Evolutionary conservation across 2,888 invertebrate genomes (phyloP).

Genomic region (Zaprionus lineosus): DNA sequence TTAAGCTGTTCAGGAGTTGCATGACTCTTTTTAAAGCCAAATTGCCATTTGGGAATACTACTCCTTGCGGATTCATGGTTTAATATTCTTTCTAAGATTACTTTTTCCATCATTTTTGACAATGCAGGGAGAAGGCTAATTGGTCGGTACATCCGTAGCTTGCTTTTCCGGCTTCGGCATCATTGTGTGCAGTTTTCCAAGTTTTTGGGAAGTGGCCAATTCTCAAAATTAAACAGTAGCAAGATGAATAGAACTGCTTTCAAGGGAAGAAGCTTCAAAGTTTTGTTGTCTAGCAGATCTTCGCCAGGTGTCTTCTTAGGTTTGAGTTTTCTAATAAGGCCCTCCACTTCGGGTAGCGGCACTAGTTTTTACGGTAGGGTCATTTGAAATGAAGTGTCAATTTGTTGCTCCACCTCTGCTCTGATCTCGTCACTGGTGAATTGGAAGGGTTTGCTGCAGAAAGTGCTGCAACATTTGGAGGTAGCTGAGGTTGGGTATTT

Average conservation of each 20-base stretch:
- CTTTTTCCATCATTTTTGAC: slow-evolving; percentile 4
- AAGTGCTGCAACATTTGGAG: too few relatives aligned
- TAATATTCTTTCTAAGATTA: slow-evolving; percentile 2
- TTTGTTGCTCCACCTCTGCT: too few relatives aligned
- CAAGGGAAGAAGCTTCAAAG: slow-evolving; percentile 5
- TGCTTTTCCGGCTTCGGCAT: slow-evolving; percentile 13
- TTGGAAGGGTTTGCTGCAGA: too few relatives aligned
- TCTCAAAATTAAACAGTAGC: slow-evolving; percentile 6
- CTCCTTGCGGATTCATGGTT: not conserved
- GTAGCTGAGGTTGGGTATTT: too few relatives aligned
- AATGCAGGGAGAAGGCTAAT: slow-evolving; percentile 1
- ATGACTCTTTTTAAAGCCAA: slow-evolving; percentile 2
- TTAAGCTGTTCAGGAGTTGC: slow-evolving; percentile 7
- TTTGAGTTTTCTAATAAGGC: not conserved
- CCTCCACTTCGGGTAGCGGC: slow-evolving; percentile 5
- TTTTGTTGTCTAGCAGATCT: slow-evolving; percentile 14
- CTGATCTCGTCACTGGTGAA: too few relatives aligned
- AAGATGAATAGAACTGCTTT: slow-evolving; percentile 16
- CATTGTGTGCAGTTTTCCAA: slow-evolving; percentile 12
- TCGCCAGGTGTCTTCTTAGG: slow-evolving; percentile 9
- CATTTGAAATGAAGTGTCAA: too few relatives aligned
- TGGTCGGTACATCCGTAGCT: not conserved
- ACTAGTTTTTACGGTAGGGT: not conserved
- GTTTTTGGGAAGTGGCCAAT: slow-evolving; percentile 11
- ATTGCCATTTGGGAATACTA: slow-evolving; percentile 10